Percentiles rank a stretch among this genome's conserved stretches.
Conservation (phyloP, 35 echinoderm and acorn worm genomes). For the Apostichopus californicus region DNA sequence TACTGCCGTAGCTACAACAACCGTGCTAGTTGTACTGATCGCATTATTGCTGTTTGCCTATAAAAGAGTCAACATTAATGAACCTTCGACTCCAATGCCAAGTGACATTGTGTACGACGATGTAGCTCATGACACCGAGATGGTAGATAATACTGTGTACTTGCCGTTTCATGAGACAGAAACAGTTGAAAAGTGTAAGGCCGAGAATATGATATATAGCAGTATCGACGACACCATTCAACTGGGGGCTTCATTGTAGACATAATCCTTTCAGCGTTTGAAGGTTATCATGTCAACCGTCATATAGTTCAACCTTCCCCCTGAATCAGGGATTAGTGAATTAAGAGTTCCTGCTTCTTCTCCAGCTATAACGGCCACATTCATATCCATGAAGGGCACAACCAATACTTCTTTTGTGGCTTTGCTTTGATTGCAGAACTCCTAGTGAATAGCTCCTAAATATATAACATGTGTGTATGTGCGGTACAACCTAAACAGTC, state of each 20-base stretch:
- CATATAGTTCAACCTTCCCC: neutral
- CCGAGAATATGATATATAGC: neutral
- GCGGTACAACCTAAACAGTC: no score
- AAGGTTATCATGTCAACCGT: no score
- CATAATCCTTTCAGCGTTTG: neutral
- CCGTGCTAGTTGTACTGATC: neutral
- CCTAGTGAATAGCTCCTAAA: no score
- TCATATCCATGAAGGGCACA: neutral
- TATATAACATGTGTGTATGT: no score
- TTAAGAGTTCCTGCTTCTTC: neutral
- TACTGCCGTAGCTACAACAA: neutral
- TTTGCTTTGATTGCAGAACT: no score
- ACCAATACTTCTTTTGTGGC: no score
- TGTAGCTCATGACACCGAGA: neutral
- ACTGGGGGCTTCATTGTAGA: neutral
- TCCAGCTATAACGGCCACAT: no score
- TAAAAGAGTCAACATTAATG: neutral
- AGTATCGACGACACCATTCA: neutral
- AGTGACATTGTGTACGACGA: slow-evolving; percentile 10
- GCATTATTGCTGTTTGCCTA: neutral
- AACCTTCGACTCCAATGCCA: neutral
- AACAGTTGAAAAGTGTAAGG: neutral
- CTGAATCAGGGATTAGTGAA: neutral
- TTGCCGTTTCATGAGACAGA: neutral
- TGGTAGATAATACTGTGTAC: neutral